Percentiles rank a stretch among this genome's conserved stretches.
phyloP scores from a whole-genome alignment of 2,888 invertebrate genomes.

The Cheilosia pagana region DNA sequence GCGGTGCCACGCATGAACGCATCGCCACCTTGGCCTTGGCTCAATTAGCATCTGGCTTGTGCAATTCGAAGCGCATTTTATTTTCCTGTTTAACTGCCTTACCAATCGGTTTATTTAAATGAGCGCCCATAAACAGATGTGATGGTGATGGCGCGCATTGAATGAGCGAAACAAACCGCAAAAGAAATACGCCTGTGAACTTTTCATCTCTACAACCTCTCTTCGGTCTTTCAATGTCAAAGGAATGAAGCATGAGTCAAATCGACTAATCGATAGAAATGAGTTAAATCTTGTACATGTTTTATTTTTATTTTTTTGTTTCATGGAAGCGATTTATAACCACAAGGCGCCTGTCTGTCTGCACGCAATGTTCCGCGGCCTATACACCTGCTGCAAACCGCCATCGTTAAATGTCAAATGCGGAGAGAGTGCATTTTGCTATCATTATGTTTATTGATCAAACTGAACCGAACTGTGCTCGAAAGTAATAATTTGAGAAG shows the following conservation, averaged over 20 bases:
- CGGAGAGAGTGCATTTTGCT: constrained; percentile 1
- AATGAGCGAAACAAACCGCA: background rate
- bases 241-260: background rate
- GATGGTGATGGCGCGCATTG: background rate
- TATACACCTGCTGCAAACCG: background rate
- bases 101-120: background rate
- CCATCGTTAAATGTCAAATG: constrained; percentile 29
- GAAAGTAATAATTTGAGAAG: background rate
- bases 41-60: background rate
- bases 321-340: background rate
- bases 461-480: background rate
- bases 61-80: background rate
- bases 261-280: constrained; percentile 3
- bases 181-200: background rate
- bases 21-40: background rate
- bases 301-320: background rate
- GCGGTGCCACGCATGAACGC: background rate
- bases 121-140: background rate
- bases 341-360: constrained; percentile 49
- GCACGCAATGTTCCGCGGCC: constrained; percentile 41
- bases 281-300: background rate
- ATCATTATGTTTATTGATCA: background rate
- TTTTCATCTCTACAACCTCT: background rate
- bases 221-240: background rate
- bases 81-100: background rate